A percentile compares a stretch with the other conserved stretches of the same genome.
Conservation (phyloP, 2,797 vertebrate species). For the Melanotaenia maccullochi region DNA sequence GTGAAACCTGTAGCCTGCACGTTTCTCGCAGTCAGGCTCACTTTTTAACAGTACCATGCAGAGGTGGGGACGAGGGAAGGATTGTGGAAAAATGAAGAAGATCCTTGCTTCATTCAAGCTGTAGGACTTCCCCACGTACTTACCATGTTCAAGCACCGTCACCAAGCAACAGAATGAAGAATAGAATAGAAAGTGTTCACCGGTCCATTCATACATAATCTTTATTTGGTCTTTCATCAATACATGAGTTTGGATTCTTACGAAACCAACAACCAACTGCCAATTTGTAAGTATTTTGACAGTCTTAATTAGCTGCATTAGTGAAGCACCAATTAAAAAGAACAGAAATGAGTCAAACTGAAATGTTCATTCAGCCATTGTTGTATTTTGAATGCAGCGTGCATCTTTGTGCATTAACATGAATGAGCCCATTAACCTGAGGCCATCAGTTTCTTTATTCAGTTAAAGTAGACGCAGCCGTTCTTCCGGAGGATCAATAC, state of each 20-base stretch:
- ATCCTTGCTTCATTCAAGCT: conserved; percentile 37
- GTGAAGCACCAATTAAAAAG: background rate
- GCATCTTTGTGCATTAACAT: conserved; percentile 37
- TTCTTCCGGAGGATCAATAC: conserved; percentile 57
- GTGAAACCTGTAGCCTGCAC: conserved; percentile 22
- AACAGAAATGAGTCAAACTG: conserved; percentile 34
- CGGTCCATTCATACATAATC: conserved; percentile 11
- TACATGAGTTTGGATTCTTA: conserved; percentile 2
- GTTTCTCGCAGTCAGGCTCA: conserved; percentile 24
- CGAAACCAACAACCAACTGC: background rate
- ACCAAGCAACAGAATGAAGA: conserved; percentile 30
- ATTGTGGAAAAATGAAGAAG: conserved; percentile 16
- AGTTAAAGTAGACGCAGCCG: conserved; percentile 54
- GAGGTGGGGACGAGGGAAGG: conserved; percentile 11
- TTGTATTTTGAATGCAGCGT: conserved; percentile 34
- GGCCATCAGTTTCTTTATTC: conserved; percentile 65
- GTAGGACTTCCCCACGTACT: conserved; percentile 21
- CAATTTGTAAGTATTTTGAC: conserved; percentile 11
- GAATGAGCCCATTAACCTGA: conserved; percentile 66
- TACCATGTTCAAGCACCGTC: conserved; percentile 32
- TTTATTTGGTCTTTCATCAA: conserved; percentile 9
- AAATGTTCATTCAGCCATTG: conserved; percentile 31
- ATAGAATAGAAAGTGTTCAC: conserved; percentile 15
- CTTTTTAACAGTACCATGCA: conserved; percentile 34
- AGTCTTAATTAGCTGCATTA: conserved; percentile 15